Base-by-base conservation (phyloP, 2,797 vertebrate species). In the Naso thynnoides region DNA sequence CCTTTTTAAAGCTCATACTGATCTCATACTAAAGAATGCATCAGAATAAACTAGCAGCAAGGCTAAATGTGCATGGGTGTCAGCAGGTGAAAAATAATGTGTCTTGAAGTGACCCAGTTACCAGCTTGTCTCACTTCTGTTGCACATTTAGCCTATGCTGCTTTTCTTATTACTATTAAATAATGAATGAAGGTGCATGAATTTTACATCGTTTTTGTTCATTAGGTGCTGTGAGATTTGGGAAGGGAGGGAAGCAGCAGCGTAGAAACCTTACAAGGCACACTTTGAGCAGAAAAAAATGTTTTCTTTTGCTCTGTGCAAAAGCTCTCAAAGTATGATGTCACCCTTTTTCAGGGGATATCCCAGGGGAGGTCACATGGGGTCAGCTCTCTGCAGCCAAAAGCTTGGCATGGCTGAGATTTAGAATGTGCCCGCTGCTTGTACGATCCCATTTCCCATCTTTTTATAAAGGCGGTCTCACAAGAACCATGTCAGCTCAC, bases 181-280 rank as follows among this genome's bases (percentile, higher is more conserved):
- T 92, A 90, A 91, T 93, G 53, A 78, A 93, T 90, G 85, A 70
- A 82, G 49, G 55, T 45, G 59, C 89, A 92, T 93, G 54, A 85
- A 92, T 93, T 92, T 92, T 88, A 86, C 86, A 93, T 93, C 26
- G 86, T 88, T 79, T 87, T 88, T 90, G 76, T 86, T 91, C 88
- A 84, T 88, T 87, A 82, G 60, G 73, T 60, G 81, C 73, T 69
- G 72, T 56, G 70, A 81, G 84, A 82, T 60, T 77, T 67, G 67
- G 26, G 57, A 61, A 73, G 48, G 44, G 62, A 49, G 19, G 47
- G 60, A 65, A 62, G 61, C 26, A 54, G 63, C 47, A 16, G 70
- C 1, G n/a, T 14, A 9, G 8, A 59, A 72, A 45, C 47, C 18
- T 21, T 26, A 68, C n/a, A 31, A 59, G 27, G 29, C 54, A 24